Percentiles rank a stretch among this genome's conserved stretches.
Conservation (phyloP, 2,888 invertebrate genomes). For the Tupiocoris notatus region DNA sequence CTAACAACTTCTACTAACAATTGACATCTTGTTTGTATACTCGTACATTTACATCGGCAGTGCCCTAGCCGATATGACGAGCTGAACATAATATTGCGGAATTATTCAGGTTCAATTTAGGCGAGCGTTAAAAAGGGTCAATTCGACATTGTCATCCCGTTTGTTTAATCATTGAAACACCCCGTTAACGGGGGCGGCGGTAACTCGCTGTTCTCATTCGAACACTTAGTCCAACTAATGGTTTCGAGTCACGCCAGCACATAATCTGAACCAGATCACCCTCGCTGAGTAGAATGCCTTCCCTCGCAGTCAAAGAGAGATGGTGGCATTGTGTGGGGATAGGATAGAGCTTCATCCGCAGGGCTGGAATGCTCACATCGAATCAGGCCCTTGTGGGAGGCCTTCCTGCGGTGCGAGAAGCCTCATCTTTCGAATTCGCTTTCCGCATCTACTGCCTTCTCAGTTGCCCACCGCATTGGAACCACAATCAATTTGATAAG, state of each 20-base stretch:
- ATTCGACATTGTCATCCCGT: not conserved
- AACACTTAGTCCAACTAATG: slow-evolving; percentile 36
- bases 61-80: too few relatives aligned
- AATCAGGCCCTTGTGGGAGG: not conserved
- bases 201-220: slow-evolving; percentile 13
- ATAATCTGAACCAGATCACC: slow-evolving; percentile 34
- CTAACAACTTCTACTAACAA: too few relatives aligned
- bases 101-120: not conserved
- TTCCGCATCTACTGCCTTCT: not conserved
- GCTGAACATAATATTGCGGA: too few relatives aligned
- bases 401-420: not conserved
- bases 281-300: not conserved
- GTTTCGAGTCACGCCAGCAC: slow-evolving; percentile 34
- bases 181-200: not conserved
- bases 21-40: too few relatives aligned
- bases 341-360: not conserved
- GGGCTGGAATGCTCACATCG: not conserved
- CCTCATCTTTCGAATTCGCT: not conserved
- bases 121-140: not conserved
- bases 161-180: not conserved
- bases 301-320: not conserved
- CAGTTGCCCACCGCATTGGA: not conserved
- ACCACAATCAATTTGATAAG: not conserved
- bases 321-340: not conserved
- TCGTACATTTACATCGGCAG: too few relatives aligned